A percentile compares a stretch with the other conserved stretches of the same genome.
Evolutionary conservation across 2,888 invertebrate genomes (phyloP).

Genomic region (Augochlorella aurata): DNA sequence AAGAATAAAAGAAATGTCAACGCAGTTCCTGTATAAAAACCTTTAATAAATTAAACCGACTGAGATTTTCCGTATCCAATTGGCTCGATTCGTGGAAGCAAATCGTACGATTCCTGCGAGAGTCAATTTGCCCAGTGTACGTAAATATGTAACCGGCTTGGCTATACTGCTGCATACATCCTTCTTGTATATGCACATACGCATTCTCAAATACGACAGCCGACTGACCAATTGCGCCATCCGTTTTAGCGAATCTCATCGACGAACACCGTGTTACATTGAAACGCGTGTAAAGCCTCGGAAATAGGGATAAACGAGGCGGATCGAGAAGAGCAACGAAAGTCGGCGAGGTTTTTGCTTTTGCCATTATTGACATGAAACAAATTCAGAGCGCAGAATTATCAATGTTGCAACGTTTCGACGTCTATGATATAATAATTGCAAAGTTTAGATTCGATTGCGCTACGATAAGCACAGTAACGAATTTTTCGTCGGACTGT

Average conservation of each 20-base stretch:
- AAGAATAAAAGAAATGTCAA: too few relatives aligned
- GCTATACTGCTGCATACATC: conserved; percentile 13
- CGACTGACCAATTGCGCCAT: conserved; percentile 30
- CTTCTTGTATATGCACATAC: not conserved
- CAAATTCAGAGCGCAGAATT: not conserved
- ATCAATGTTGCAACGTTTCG: not conserved
- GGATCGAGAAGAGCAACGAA: not conserved
- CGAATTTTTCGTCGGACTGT: not conserved
- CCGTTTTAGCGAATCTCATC: conserved; percentile 22
- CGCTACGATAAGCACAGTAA: not conserved
- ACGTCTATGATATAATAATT: not conserved
- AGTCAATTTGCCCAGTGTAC: conserved; percentile 56
- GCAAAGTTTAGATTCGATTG: conserved; percentile 1
- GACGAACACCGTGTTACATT: conserved; percentile 18
- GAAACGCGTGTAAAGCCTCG: conserved; percentile 23
- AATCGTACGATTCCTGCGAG: conserved; percentile 45
- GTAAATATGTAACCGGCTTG: conserved; percentile 63
- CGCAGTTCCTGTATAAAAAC: too few relatives aligned
- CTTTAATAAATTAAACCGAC: not conserved
- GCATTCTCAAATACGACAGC: conserved; percentile 20
- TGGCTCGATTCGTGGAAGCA: conserved; percentile 53
- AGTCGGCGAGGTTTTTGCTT: not conserved
- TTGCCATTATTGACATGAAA: not conserved
- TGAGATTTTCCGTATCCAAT: conserved; percentile 46
- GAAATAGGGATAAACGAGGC: not conserved